Evolutionary conservation across 2,797 vertebrate genomes (phyloP).

Genomic region (Podarcis siculus): DNA sequence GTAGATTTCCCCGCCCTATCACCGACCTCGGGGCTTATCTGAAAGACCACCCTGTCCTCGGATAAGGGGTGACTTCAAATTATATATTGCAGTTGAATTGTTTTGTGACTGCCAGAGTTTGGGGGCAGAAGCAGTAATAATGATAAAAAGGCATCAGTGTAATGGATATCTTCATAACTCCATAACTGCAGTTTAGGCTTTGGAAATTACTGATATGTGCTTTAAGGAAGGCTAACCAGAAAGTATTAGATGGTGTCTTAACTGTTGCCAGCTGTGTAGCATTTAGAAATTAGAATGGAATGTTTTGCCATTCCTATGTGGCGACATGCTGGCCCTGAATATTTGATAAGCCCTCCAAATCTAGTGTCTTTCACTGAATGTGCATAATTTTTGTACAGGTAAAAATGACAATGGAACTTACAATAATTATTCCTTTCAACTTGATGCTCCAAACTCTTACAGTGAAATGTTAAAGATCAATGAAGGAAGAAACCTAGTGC

Average conservation of each 20-base stretch:
- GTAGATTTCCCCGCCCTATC: background rate
- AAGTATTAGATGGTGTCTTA: slow-evolving; percentile 45
- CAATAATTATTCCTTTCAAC: no score
- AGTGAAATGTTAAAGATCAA: background rate
- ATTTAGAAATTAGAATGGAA: slow-evolving; percentile 54
- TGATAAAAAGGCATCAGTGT: slow-evolving; percentile 51
- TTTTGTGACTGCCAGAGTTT: slow-evolving; percentile 34
- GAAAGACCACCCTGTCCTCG: slow-evolving; percentile 31
- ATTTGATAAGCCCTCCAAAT: background rate
- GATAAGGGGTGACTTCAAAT: slow-evolving; percentile 52
- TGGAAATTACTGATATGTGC: slow-evolving; percentile 41
- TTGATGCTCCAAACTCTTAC: no score
- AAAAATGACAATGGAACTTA: background rate
- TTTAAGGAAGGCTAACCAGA: slow-evolving; percentile 57
- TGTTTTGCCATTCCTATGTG: slow-evolving; percentile 18
- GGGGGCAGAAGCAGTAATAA: slow-evolving; percentile 37
- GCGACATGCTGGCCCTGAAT: slow-evolving; percentile 10
- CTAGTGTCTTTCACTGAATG: background rate
- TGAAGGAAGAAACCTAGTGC: background rate
- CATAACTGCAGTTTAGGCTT: slow-evolving; percentile 55
- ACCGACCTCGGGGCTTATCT: slow-evolving; percentile 14
- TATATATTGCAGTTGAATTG: background rate
- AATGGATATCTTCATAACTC: slow-evolving; percentile 59
- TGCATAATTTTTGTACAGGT: background rate
- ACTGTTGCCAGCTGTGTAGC: slow-evolving; percentile 43